A percentile compares a stretch with the other conserved stretches of the same genome.
Evolutionary conservation across 2,888 invertebrate species (phyloP).

Genomic region (Ommatoiulus sabulosus): DNA sequence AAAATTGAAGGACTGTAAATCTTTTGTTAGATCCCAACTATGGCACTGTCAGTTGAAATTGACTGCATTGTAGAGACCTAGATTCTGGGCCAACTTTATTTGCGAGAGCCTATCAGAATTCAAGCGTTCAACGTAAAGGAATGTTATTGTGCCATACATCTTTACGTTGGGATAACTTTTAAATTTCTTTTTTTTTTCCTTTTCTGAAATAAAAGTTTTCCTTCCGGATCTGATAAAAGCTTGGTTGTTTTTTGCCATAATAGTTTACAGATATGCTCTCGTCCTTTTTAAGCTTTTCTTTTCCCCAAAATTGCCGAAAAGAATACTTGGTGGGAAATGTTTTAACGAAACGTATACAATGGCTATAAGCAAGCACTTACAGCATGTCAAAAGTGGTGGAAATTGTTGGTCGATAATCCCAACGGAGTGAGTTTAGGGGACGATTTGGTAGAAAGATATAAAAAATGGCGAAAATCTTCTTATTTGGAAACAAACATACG

Average conservation of each 20-base stretch:
- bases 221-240: conserved; percentile 48
- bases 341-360: conserved; percentile 38
- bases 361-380: conserved; percentile 42
- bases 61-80: conserved; percentile 50
- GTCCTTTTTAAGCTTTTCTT: not conserved
- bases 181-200: not conserved
- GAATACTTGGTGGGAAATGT: conserved; percentile 37
- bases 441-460: not conserved
- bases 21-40: conserved; percentile 52
- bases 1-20: conserved; percentile 52
- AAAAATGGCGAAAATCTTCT: not conserved
- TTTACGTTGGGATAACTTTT: conserved; percentile 18
- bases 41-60: conserved; percentile 52
- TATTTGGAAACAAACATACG: no score
- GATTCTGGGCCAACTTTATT: conserved; percentile 30
- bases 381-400: conserved; percentile 45
- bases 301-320: not conserved
- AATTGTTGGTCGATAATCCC: conserved; percentile 42
- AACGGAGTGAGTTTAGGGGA: not conserved
- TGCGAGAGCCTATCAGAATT: conserved; percentile 35
- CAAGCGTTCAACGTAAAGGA: conserved; percentile 21
- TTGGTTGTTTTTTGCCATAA: not conserved
- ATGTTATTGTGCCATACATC: conserved; percentile 41
- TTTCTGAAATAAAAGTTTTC: conserved; percentile 14
- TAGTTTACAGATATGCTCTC: conserved; percentile 16